Evolutionary conservation across 2,888 invertebrate genomes (phyloP).

Genomic region (Acrocyrtus sp.): DNA sequence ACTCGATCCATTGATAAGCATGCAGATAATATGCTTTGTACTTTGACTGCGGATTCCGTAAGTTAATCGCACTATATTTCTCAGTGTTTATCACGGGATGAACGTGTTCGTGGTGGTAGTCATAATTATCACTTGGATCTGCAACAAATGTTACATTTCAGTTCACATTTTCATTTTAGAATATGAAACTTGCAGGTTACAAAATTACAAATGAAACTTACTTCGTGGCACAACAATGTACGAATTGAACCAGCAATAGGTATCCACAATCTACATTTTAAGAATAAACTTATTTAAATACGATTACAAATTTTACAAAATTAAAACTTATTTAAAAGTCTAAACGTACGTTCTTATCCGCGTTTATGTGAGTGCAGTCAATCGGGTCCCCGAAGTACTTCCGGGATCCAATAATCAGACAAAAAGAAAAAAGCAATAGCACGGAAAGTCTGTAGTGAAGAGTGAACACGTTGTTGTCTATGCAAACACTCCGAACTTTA

Average conservation of each 20-base stretch:
- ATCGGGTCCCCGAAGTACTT: slow-evolving; percentile 98
- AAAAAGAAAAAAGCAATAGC: slow-evolving; percentile 85
- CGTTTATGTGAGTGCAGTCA: slow-evolving; percentile 73
- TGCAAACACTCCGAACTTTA: slow-evolving; percentile 65
- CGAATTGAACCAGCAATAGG: slow-evolving; percentile 90
- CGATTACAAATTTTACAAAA: too few relatives aligned
- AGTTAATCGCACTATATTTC: background rate
- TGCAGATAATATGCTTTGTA: slow-evolving; percentile 22
- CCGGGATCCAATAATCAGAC: slow-evolving; percentile 89
- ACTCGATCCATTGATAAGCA: slow-evolving; percentile 90
- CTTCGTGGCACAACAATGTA: slow-evolving; percentile 83
- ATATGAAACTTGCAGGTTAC: too few relatives aligned
- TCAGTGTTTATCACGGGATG: slow-evolving; percentile 22
- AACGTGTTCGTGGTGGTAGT: too few relatives aligned
- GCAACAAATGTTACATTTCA: too few relatives aligned
- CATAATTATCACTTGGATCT: background rate
- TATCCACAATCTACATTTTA: slow-evolving; percentile 93
- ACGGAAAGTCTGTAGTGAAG: slow-evolving; percentile 88
- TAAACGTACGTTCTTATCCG: too few relatives aligned
- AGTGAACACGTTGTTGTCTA: slow-evolving; percentile 93
- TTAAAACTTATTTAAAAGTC: too few relatives aligned
- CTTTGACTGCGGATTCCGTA: background rate
- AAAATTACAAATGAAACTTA: too few relatives aligned
- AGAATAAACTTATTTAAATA: too few relatives aligned
- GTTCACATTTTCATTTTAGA: too few relatives aligned